Conservation (phyloP, 92 coral and sea anemone genomes). For the Siderastrea siderea region DNA sequence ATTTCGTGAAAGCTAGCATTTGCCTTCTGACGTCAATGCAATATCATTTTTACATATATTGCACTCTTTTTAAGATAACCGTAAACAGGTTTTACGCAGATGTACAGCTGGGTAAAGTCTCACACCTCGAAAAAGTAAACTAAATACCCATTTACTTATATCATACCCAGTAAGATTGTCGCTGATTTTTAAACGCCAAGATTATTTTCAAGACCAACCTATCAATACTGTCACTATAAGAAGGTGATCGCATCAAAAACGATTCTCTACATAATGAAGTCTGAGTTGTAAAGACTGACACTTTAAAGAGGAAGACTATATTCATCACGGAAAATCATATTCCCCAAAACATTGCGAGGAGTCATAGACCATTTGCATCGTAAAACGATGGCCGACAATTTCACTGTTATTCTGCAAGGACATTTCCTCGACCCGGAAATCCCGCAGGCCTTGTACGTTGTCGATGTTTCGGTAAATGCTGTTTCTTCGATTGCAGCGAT, state of each 20-base stretch:
- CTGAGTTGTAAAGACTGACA: not conserved
- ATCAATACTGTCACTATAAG: too few relatives aligned
- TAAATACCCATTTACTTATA: too few relatives aligned
- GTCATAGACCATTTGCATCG: too few relatives aligned
- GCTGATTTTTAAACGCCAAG: too few relatives aligned
- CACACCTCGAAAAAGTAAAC: not conserved
- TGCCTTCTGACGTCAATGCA: not conserved
- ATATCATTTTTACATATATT: not conserved
- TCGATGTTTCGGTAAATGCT: conserved; percentile 8
- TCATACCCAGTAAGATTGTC: not conserved
- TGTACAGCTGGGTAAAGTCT: not conserved
- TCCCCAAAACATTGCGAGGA: not conserved
- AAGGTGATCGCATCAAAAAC: too few relatives aligned
- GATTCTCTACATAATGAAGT: too few relatives aligned
- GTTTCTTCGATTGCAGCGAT: conserved; percentile 1
- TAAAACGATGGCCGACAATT: conserved; percentile 17
- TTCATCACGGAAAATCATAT: too few relatives aligned
- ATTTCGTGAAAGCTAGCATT: not conserved
- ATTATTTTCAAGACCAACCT: too few relatives aligned
- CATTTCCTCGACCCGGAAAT: conserved; percentile 6
- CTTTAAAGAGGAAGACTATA: not conserved
- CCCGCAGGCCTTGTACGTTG: conserved; percentile 7
- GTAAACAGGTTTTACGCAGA: not conserved
- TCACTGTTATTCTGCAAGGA: not conserved
- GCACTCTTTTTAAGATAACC: not conserved